Evolutionary conservation across 2,113 vertebrate genomes (phyloP).

Genomic region (Gopherus evgoodei): DNA sequence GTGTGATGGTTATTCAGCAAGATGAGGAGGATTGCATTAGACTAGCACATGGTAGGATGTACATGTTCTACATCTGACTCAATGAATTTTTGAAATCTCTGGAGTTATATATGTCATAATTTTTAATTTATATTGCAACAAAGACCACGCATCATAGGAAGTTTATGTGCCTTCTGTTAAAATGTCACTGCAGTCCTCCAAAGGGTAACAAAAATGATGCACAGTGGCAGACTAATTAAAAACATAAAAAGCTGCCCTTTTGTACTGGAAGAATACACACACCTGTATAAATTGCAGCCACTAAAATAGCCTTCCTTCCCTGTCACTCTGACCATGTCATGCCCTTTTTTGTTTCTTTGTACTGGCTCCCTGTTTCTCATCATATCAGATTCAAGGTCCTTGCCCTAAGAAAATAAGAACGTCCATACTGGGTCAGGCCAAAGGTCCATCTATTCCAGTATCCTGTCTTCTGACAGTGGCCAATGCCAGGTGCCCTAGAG

Average conservation of each 20-base stretch:
- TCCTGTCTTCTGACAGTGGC: too few species aligned
- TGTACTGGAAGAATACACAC: background rate
- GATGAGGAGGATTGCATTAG: background rate
- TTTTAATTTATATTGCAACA: accelerated
- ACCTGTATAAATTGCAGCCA: conserved; percentile 39
- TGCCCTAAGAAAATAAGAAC: background rate
- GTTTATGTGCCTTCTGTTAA: background rate
- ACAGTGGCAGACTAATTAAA: background rate
- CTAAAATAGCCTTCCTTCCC: conserved; percentile 54
- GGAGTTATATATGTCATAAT: background rate
- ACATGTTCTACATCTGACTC: background rate
- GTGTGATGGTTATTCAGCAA: background rate
- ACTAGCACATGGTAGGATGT: background rate
- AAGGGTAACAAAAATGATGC: background rate
- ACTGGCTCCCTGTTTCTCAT: background rate
- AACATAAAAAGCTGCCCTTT: conserved; percentile 37
- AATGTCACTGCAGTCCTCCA: background rate
- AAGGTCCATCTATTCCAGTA: too few species aligned
- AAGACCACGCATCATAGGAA: background rate
- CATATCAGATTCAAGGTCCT: accelerated
- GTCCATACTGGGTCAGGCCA: too few species aligned
- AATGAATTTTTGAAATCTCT: background rate
- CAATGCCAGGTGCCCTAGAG: too few species aligned
- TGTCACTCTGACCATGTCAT: background rate
- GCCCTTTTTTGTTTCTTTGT: conserved; percentile 22